A percentile compares a stretch with the other conserved stretches of the same genome.
Conservation (phyloP, 2,797 vertebrate genomes). For the Erpetoichthys calabaricus region DNA sequence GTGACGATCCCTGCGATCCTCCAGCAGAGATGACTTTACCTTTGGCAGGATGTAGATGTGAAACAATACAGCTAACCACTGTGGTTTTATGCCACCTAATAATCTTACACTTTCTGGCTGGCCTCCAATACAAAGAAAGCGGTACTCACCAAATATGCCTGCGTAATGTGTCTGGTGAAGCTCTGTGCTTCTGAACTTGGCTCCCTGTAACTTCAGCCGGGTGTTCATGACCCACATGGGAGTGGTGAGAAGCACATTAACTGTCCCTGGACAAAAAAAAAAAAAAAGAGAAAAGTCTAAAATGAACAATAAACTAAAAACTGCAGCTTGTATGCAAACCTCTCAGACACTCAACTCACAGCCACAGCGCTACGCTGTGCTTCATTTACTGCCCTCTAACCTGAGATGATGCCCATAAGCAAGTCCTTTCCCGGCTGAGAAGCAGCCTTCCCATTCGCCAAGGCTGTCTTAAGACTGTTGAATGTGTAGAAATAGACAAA, state of each 20-base stretch:
- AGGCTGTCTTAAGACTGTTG: conserved; percentile 49
- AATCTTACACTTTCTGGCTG: too few relatives aligned
- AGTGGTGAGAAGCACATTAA: conserved; percentile 60
- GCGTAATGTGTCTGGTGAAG: conserved; percentile 57
- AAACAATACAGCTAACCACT: too few relatives aligned
- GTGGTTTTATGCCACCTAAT: too few relatives aligned
- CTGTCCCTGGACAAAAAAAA: conserved; percentile 37
- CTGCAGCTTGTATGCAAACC: not conserved
- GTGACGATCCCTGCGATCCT: too few relatives aligned
- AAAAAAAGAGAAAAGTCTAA: not conserved
- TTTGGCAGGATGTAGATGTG: too few relatives aligned
- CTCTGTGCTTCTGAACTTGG: conserved; percentile 57
- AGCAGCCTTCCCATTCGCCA: conserved; percentile 17
- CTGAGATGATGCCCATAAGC: conserved; percentile 53
- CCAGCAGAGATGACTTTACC: too few relatives aligned
- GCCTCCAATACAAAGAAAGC: too few relatives aligned
- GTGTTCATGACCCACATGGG: conserved; percentile 75
- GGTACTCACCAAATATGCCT: conserved; percentile 51
- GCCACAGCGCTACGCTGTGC: not conserved
- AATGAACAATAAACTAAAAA: too few relatives aligned
- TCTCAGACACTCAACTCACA: not conserved
- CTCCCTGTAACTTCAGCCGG: conserved; percentile 61
- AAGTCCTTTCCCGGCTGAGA: conserved; percentile 47
- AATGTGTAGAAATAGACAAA: conserved; percentile 73
- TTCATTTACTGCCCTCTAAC: conserved; percentile 21